These are phyloP conservation scores for Oedothorax gibbosus DNA, from an alignment of 1,140 invertebrate genomes.

Conservation along the genomic window DNA sequence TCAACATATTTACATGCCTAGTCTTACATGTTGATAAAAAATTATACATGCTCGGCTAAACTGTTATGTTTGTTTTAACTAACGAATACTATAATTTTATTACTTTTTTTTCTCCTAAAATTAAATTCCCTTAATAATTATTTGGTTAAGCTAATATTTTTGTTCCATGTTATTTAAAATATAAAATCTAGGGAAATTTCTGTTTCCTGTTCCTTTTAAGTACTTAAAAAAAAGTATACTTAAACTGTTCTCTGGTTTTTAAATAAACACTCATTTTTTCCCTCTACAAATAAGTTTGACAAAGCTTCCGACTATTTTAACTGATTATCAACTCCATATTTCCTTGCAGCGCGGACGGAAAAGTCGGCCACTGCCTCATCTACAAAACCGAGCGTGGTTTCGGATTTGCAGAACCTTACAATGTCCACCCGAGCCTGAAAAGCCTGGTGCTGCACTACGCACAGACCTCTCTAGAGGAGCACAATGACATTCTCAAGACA, in stretches of 20 bases:
- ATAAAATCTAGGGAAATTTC: background rate
- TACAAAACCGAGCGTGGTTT: constrained; percentile 86
- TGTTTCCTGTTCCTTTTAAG: background rate
- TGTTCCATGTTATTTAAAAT: background rate
- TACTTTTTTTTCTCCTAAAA: too few relatives aligned
- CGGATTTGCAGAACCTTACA: constrained; percentile 94
- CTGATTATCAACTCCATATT: background rate
- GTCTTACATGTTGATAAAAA: too few relatives aligned
- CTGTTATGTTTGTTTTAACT: too few relatives aligned
- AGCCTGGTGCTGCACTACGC: constrained; percentile 93
- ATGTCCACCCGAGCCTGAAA: constrained; percentile 85
- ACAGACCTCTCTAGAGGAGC: constrained; percentile 91
- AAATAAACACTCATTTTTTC: background rate
- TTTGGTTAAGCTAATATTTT: too few relatives aligned
- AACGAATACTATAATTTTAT: too few relatives aligned
- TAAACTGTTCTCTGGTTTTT: background rate
- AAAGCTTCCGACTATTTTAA: background rate
- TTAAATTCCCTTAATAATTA: too few relatives aligned
- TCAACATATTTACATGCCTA: too few relatives aligned
- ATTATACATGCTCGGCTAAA: too few relatives aligned
- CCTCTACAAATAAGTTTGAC: background rate
- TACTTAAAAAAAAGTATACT: background rate
- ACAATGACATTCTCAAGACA: constrained; percentile 90
- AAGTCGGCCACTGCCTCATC: constrained; percentile 93
- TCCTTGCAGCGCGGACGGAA: constrained; percentile 76